Evolutionary conservation across 2,888 invertebrate genomes (phyloP).

Genomic region (Fissipunctia ypsillon): DNA sequence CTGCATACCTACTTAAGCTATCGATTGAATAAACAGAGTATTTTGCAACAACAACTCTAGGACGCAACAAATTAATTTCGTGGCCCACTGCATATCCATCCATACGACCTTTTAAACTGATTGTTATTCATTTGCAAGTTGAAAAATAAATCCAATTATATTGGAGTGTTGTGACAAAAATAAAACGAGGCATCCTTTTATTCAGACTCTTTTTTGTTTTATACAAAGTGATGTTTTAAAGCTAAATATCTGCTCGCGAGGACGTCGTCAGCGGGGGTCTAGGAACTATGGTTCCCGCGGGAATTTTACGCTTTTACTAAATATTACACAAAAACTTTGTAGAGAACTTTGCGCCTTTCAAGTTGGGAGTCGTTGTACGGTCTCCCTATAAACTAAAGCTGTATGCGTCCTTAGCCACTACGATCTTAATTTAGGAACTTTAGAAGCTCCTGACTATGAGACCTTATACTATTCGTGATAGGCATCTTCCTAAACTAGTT

Average conservation of each 20-base stretch:
- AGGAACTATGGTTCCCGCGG: slow-evolving; percentile 38
- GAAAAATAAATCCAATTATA: slow-evolving; percentile 57
- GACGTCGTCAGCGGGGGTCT: slow-evolving; percentile 13
- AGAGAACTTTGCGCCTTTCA: slow-evolving; percentile 45
- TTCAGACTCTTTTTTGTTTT: slow-evolving; percentile 38
- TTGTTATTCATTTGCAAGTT: slow-evolving; percentile 64
- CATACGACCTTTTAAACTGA: slow-evolving; percentile 59
- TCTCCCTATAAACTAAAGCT: slow-evolving; percentile 56
- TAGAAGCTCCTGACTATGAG: slow-evolving; percentile 53
- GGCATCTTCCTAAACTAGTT: slow-evolving; percentile 59
- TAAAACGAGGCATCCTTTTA: slow-evolving; percentile 48
- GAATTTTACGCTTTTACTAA: slow-evolving; percentile 64
- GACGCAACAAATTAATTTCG: slow-evolving; percentile 58
- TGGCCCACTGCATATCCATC: slow-evolving; percentile 49
- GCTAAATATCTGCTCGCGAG: slow-evolving; percentile 23
- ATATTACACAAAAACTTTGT: slow-evolving; percentile 63
- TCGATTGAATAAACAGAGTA: slow-evolving; percentile 20
- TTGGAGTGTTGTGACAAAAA: slow-evolving; percentile 53
- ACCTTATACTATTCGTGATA: slow-evolving; percentile 54
- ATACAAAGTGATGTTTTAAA: slow-evolving; percentile 39
- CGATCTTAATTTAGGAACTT: slow-evolving; percentile 66
- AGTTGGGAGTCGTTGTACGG: slow-evolving; percentile 50
- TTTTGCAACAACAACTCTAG: slow-evolving; percentile 25
- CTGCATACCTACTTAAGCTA: background rate
- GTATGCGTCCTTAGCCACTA: slow-evolving; percentile 58